Evolutionary conservation across 2,888 invertebrate species (phyloP).

Genomic region (Eustalomyia histrio): DNA sequence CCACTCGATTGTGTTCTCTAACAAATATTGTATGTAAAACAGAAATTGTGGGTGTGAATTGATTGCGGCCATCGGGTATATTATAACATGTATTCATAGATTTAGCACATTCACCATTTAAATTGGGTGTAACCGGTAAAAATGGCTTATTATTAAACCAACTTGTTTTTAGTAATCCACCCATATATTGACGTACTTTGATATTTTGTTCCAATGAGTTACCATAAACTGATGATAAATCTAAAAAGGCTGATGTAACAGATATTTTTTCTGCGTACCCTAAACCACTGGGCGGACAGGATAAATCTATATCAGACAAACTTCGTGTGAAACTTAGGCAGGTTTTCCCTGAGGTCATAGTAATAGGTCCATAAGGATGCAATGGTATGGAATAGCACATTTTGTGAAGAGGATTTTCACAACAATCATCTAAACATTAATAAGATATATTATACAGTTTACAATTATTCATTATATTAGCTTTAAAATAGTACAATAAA

Average conservation of each 20-base stretch:
- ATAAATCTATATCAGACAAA: slow-evolving; percentile 83
- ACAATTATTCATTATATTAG: no score
- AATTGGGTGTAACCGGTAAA: slow-evolving; percentile 85
- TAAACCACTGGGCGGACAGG: slow-evolving; percentile 80
- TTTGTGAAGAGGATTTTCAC: slow-evolving; percentile 66
- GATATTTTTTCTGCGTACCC: slow-evolving; percentile 83
- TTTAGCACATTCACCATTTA: slow-evolving; percentile 76
- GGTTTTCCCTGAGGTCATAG: slow-evolving; percentile 79
- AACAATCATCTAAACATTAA: slow-evolving; percentile 69
- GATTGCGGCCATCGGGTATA: slow-evolving; percentile 81
- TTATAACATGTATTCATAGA: slow-evolving; percentile 85
- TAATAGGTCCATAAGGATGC: slow-evolving; percentile 81
- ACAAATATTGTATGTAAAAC: slow-evolving; percentile 79
- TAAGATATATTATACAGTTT: neutral
- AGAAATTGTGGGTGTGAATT: slow-evolving; percentile 77
- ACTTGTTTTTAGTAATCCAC: slow-evolving; percentile 84
- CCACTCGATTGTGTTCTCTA: slow-evolving; percentile 80
- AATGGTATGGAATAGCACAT: slow-evolving; percentile 81
- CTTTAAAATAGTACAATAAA: neutral
- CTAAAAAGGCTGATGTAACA: slow-evolving; percentile 80
- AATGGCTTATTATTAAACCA: slow-evolving; percentile 82
- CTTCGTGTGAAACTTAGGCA: slow-evolving; percentile 85
- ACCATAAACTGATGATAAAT: slow-evolving; percentile 89
- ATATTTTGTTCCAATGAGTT: slow-evolving; percentile 83
- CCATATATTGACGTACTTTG: slow-evolving; percentile 83